phyloP scores from a whole-genome alignment of 2,888 invertebrate species.

The Onthophagus sagittarius region DNA sequence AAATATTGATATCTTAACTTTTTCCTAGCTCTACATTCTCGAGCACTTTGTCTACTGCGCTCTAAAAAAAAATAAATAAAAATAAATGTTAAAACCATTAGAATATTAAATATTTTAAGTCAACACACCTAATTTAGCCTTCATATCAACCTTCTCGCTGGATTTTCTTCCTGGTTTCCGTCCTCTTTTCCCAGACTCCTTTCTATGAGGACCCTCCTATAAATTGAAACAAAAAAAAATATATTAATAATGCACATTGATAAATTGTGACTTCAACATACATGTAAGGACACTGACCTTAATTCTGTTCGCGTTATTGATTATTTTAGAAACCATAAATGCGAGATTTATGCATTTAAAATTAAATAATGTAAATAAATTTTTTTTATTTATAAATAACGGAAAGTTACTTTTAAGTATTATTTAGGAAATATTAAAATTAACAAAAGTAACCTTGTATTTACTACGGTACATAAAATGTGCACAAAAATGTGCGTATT shows the following conservation, averaged over 20 bases:
- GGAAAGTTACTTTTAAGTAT: no score
- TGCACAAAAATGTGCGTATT: no score
- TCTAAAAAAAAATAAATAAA: constrained; percentile 54
- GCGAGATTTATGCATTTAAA: no score
- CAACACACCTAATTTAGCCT: constrained; percentile 79
- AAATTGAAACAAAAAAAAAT: constrained; percentile 27
- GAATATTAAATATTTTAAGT: not conserved
- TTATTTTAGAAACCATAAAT: not conserved
- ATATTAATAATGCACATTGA: not conserved
- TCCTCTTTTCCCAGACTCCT: constrained; percentile 82
- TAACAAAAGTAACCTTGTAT: no score
- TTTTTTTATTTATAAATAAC: no score
- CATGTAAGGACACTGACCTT: constrained; percentile 19
- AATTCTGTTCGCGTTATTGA: constrained; percentile 7
- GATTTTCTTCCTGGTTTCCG: constrained; percentile 85
- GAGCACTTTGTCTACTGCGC: constrained; percentile 93
- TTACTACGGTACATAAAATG: no score
- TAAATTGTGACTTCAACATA: constrained; percentile 10
- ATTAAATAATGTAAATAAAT: no score
- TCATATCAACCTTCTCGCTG: constrained; percentile 87
- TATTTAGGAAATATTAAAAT: no score
- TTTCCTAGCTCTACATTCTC: constrained; percentile 95
- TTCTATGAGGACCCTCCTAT: constrained; percentile 63
- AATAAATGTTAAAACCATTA: not conserved
- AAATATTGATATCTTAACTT: constrained; percentile 95